Evolutionary conservation across 92 coral and sea anemone species (phyloP).

Genomic region (Heteractis magnifica): DNA sequence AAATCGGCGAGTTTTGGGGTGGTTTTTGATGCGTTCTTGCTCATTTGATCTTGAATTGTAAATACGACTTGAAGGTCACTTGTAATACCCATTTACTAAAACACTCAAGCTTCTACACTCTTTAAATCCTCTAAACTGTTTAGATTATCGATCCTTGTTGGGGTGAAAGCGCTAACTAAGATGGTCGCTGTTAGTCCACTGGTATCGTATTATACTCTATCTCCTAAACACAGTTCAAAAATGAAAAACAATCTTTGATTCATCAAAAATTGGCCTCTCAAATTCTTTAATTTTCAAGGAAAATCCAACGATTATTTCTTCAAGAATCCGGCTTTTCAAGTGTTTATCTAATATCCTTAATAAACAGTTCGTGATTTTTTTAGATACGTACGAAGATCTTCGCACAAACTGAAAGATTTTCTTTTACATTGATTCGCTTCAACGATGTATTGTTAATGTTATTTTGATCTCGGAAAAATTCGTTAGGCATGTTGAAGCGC

Average conservation of each 20-base stretch:
- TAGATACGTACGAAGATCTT: not conserved
- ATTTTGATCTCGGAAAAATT: not conserved
- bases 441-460: not conserved
- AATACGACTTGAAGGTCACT: slow-evolving; percentile 7
- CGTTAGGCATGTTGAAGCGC: not conserved
- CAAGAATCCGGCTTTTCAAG: not conserved
- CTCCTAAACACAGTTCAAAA: not conserved
- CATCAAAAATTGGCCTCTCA: not conserved
- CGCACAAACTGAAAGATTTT: not conserved
- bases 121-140: slow-evolving; percentile 12
- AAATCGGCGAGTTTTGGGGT: not conserved
- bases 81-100: slow-evolving; percentile 3
- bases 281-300: not conserved
- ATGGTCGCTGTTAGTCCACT: slow-evolving; percentile 5
- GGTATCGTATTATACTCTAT: slow-evolving; percentile 18
- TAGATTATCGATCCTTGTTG: slow-evolving; percentile 12
- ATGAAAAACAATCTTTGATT: not conserved
- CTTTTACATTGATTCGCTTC: slow-evolving; percentile 1
- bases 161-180: slow-evolving; percentile 14
- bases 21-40: slow-evolving; percentile 17
- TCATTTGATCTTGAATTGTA: slow-evolving; percentile 20
- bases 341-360: not conserved
- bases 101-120: slow-evolving; percentile 1
- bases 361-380: not conserved
- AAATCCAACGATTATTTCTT: not conserved